Evolutionary conservation across 2,888 invertebrate species (phyloP).

Genomic region (Xestoiulus laeticollis): DNA sequence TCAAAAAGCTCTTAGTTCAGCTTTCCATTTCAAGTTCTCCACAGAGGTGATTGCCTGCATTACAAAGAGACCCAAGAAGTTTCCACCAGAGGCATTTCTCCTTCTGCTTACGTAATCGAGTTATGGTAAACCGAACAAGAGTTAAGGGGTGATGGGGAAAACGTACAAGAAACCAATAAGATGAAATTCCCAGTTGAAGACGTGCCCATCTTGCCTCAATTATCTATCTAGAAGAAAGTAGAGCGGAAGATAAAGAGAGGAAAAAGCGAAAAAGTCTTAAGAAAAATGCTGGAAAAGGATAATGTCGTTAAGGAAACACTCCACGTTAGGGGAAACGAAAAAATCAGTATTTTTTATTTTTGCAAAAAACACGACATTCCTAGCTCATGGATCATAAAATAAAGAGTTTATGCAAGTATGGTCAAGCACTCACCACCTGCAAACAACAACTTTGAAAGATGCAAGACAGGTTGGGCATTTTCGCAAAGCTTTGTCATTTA

Average conservation of each 20-base stretch:
- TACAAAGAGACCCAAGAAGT: constrained; percentile 15
- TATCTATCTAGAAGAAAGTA: constrained; percentile 12
- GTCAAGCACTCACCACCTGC: not conserved
- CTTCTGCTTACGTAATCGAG: not conserved
- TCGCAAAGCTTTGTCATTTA: not conserved
- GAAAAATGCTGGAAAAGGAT: not conserved
- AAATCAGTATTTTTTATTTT: not conserved
- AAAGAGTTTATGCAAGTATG: not conserved
- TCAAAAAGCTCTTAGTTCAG: constrained; percentile 22
- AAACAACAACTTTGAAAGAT: not conserved
- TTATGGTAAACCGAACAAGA: constrained; percentile 37
- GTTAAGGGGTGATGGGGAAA: not conserved
- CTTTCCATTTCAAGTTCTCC: not conserved
- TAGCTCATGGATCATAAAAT: not conserved
- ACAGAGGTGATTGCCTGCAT: constrained; percentile 7
- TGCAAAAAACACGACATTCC: not conserved
- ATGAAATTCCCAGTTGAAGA: constrained; percentile 15
- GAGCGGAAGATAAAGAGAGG: not conserved
- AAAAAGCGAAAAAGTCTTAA: not conserved
- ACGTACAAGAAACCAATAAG: not conserved
- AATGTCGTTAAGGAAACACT: not conserved
- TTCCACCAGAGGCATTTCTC: not conserved
- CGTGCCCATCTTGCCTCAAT: constrained; percentile 34
- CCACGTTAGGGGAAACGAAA: not conserved
- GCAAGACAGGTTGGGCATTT: not conserved